Percentiles rank a stretch among this genome's conserved stretches.
Evolutionary conservation across 2,113 vertebrate genomes (phyloP).

Genomic region (Daphoenositta chrysoptera): DNA sequence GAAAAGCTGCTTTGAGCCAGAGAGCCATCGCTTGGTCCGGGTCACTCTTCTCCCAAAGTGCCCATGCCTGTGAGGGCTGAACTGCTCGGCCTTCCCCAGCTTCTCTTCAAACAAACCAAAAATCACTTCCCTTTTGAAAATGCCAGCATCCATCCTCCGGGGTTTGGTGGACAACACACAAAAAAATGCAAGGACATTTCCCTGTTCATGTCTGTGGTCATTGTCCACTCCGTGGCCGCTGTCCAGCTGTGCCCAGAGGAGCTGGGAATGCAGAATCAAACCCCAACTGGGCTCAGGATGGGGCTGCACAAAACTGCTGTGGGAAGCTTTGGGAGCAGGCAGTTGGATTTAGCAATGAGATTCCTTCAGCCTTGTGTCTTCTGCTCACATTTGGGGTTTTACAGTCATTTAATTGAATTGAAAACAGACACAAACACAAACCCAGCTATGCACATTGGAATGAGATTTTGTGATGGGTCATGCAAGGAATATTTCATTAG

Average conservation of each 20-base stretch:
- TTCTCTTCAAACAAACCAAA: not conserved
- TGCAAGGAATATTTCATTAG: not conserved
- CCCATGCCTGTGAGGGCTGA: not conserved
- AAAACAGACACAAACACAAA: not conserved
- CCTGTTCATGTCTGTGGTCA: not conserved
- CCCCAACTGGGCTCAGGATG: not conserved
- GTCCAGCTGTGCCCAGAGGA: not conserved
- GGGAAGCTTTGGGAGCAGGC: not conserved
- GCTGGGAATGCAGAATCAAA: not conserved
- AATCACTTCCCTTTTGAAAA: not conserved
- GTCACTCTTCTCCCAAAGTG: not conserved
- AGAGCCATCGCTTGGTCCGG: not conserved
- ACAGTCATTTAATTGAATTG: not conserved
- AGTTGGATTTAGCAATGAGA: not conserved
- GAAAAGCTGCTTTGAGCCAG: not conserved
- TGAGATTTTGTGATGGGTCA: not conserved
- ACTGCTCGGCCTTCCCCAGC: not conserved
- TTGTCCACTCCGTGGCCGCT: rapidly evolving
- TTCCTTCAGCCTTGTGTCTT: not conserved
- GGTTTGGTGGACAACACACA: not conserved
- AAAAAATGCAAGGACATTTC: not conserved
- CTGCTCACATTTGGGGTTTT: not conserved
- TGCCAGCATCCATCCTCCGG: not conserved
- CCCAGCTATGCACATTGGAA: not conserved
- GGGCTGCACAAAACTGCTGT: not conserved